Conservation (phyloP, 2,113 vertebrate genomes). For the Sula dactylatra region DNA sequence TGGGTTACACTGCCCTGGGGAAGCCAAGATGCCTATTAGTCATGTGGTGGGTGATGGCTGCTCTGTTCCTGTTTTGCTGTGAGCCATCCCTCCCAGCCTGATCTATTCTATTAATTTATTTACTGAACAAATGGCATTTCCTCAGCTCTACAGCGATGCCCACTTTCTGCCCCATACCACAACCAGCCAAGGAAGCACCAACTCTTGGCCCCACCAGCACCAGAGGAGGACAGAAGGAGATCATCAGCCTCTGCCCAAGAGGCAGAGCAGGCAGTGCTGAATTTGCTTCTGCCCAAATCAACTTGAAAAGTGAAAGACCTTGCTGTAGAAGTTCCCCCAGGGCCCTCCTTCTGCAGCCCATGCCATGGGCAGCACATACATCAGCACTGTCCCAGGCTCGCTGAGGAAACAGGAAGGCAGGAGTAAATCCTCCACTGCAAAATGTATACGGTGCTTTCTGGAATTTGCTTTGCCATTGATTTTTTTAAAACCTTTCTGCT, state of each 20-base stretch:
- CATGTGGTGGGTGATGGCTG: not conserved
- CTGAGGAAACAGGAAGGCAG: not conserved
- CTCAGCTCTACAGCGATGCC: not conserved
- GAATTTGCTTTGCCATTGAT: not conserved
- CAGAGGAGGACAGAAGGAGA: fast-evolving
- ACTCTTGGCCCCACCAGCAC: fast-evolving
- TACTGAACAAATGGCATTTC: not conserved
- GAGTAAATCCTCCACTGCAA: not conserved
- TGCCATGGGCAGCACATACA: fast-evolving
- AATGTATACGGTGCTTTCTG: not conserved
- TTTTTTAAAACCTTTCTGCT: not conserved
- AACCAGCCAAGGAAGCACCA: not conserved
- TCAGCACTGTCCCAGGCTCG: fast-evolving
- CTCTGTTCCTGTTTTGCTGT: not conserved
- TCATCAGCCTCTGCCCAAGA: not conserved
- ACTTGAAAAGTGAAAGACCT: not conserved
- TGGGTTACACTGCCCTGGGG: not conserved
- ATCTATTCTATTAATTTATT: not conserved
- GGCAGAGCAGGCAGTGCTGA: not conserved
- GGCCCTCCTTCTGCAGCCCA: not conserved
- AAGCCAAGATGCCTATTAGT: not conserved
- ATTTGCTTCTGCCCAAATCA: not conserved
- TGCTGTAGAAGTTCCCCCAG: not conserved
- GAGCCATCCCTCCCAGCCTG: not conserved
- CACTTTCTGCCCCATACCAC: not conserved